Conservation (phyloP, 1,140 invertebrate genomes). For the Psix sp. region DNA sequence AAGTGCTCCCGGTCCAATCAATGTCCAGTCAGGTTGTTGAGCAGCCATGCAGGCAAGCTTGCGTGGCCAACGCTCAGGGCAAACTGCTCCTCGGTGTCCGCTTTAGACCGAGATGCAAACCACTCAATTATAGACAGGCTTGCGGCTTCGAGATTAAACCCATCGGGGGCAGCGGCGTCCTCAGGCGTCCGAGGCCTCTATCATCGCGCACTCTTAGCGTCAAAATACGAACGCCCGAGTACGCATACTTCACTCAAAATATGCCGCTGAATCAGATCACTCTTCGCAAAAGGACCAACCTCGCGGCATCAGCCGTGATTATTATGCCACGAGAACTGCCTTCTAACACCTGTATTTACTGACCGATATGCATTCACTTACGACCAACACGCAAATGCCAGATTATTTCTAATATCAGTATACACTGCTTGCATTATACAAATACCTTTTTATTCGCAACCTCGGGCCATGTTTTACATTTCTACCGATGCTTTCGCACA, state of each 20-base stretch:
- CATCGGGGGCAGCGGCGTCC: constrained; percentile 49
- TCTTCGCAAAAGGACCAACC: constrained; percentile 25
- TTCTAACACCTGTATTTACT: constrained; percentile 56
- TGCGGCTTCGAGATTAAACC: constrained; percentile 57
- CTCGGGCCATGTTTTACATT: constrained; percentile 45
- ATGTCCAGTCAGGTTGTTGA: constrained; percentile 59
- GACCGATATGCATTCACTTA: constrained; percentile 58
- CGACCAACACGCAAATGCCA: constrained; percentile 49
- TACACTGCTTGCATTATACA: constrained; percentile 45
- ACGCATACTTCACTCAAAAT: constrained; percentile 31
- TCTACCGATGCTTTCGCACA: constrained; percentile 32
- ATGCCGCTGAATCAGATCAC: constrained; percentile 17
- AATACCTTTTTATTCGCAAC: constrained; percentile 48
- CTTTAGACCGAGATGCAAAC: constrained; percentile 69
- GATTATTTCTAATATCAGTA: constrained; percentile 55
- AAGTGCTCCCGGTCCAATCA: constrained; percentile 72
- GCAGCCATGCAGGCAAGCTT: constrained; percentile 20
- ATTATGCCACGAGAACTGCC: constrained; percentile 41
- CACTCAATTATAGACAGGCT: constrained; percentile 72
- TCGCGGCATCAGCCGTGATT: not conserved
- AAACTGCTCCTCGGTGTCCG: constrained; percentile 47
- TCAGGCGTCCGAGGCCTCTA: constrained; percentile 37
- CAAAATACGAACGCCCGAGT: constrained; percentile 24
- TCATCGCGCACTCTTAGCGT: constrained; percentile 36
- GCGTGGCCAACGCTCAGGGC: constrained; percentile 58